Conservation (phyloP, 2,797 vertebrate species). For the Acridotheres tristis region DNA sequence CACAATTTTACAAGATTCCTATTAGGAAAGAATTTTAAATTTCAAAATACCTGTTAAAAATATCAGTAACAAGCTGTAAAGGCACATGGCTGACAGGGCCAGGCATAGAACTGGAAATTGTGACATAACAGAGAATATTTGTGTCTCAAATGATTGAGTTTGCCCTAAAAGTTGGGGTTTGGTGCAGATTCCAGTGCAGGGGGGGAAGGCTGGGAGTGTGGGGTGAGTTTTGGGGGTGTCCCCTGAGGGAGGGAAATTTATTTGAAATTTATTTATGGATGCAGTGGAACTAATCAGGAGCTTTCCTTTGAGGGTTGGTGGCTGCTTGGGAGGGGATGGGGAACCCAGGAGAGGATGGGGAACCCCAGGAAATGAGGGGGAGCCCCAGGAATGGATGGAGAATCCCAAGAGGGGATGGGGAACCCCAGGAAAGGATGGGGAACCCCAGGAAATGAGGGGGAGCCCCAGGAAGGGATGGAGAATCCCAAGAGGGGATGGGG, state of each 20-base stretch:
- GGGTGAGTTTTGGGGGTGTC: not conserved
- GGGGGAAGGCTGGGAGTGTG: not conserved
- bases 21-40: not conserved
- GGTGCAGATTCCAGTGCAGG: not conserved
- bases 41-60: not conserved
- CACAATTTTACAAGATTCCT: not conserved
- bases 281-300: not conserved
- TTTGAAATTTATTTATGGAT: not conserved
- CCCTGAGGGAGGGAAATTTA: too few species aligned
- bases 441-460: not conserved
- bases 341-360: too few species aligned
- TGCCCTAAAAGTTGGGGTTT: accelerated
- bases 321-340: not conserved
- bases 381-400: accelerated
- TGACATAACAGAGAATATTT: not conserved
- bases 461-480: not conserved
- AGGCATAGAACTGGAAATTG: not conserved
- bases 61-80: not conserved
- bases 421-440: accelerated
- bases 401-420: too few species aligned
- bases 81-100: not conserved
- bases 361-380: accelerated
- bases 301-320: not conserved
- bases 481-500: not conserved
- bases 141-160: not conserved